Base-by-base conservation (phyloP, 2,797 vertebrate genomes). In the Champsocephalus gunnari region DNA sequence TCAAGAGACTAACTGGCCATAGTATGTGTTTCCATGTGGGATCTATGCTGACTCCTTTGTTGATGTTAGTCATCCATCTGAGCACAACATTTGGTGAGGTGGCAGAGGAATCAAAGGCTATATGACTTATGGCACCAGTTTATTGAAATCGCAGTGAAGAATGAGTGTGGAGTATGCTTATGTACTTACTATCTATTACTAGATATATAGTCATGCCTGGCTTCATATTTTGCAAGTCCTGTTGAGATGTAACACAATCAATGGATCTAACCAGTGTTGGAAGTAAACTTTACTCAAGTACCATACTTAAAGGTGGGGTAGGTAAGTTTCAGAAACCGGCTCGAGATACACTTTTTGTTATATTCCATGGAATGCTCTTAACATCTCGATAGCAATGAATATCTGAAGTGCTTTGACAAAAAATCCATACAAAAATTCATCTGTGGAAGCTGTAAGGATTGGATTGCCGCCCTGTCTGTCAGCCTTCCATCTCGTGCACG, bases 61-160 rank as follows among this genome's bases (percentile, higher is more conserved):
- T 79, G 71, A 75, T 47, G 59, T 77, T 74, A 51, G 66, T 83
- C 73, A 78, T 82, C 59, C 58, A 79, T 79, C 79, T 84, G 66
- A 67, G 68, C 44, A 54, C 53, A 82, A 83, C 84, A 21, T 21
- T 21, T 21, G 85, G 71, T 78, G 75, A 85, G 75, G 64, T 3
- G 48, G 47, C 62, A 71, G 59, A 47, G 4, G 53, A 78, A 66
- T 72, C 44, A 73, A 70, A 60, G 51, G 48, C 64, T 21, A 17
- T 65, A 57, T 62, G 56, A 64, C 71, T 80, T 76, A 67, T 66
- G 76, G 73, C 47, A 24, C 45, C 65, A 58, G 44, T 68, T 53
- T 3, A 12, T 24, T 47, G 9, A 54, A 59, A 24, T 21, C 16
- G 5, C 41, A 41, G 47, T 14, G 62, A 73, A 45, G 50, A 66